A percentile compares a stretch with the other conserved stretches of the same genome.
These are phyloP conservation scores for Uropsilus gracilis DNA, from an alignment of 2,113 vertebrate species.

Conservation along the genomic window DNA sequence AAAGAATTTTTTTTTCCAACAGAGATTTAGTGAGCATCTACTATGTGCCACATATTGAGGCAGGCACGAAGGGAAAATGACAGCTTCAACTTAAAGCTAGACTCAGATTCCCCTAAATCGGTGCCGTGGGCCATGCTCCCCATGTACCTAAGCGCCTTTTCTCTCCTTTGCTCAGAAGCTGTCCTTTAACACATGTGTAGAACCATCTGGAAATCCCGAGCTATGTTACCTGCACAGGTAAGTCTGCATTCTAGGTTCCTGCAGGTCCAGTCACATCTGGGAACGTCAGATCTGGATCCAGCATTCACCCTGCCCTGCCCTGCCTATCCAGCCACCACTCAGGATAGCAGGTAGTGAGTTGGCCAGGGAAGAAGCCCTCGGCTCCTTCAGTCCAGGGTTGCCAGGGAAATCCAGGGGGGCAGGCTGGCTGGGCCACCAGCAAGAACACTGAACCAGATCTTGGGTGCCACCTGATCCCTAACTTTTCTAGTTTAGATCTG, in stretches of 20 bases:
- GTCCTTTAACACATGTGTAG: background rate
- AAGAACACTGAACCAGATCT: background rate
- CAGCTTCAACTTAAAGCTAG: background rate
- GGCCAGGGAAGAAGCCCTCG: background rate
- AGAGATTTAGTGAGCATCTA: too few relatives aligned
- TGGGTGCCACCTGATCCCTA: background rate
- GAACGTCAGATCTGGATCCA: background rate
- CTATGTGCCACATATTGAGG: too few relatives aligned
- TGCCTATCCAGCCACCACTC: background rate
- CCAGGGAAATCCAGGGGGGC: too few relatives aligned
- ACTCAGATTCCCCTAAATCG: background rate
- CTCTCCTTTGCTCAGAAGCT: background rate
- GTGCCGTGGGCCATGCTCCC: background rate
- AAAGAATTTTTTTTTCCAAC: too few relatives aligned
- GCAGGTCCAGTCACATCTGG: background rate
- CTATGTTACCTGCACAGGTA: too few relatives aligned
- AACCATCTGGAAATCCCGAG: background rate
- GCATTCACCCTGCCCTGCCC: background rate
- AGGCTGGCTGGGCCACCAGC: background rate
- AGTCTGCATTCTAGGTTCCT: background rate
- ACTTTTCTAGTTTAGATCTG: background rate
- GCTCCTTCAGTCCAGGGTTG: background rate
- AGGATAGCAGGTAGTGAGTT: too few relatives aligned
- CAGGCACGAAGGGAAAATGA: background rate
- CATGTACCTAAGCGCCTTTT: background rate